phyloP scores from a whole-genome alignment of 2,113 vertebrate genomes.

The Cyprinodon tularosa region DNA sequence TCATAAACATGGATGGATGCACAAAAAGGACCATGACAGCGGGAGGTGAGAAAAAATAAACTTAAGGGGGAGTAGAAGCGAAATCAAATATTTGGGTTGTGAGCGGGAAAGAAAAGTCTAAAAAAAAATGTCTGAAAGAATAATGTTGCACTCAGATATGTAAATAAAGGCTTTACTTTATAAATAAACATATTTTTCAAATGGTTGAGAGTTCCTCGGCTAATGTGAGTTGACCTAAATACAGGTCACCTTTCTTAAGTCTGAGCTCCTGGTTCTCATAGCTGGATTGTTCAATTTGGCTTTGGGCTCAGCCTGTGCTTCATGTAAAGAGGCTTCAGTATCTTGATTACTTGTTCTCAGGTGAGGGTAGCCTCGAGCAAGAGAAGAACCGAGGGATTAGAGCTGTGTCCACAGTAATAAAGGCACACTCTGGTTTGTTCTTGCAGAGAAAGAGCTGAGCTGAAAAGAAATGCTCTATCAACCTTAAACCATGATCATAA shows the following conservation, averaged over 20 bases:
- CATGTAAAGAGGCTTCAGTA: not conserved
- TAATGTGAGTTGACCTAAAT: too few species aligned
- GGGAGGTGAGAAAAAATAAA: slow-evolving; percentile 12
- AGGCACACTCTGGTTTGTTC: not conserved
- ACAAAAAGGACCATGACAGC: not conserved
- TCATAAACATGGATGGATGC: not conserved
- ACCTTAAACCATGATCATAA: not conserved
- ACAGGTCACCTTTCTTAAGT: too few species aligned
- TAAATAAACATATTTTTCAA: not conserved
- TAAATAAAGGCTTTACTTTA: not conserved
- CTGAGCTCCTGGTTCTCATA: too few species aligned
- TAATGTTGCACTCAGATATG: not conserved
- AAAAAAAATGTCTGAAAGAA: not conserved
- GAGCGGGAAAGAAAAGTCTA: not conserved
- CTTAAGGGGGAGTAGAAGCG: slow-evolving; percentile 15
- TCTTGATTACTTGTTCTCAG: not conserved
- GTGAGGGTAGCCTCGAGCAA: not conserved
- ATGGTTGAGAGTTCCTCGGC: too few species aligned
- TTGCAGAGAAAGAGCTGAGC: not conserved
- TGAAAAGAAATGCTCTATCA: not conserved
- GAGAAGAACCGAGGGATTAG: not conserved
- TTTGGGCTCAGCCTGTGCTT: too few species aligned
- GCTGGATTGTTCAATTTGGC: too few species aligned
- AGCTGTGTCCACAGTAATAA: not conserved
- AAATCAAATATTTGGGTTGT: slow-evolving; percentile 12